These are phyloP conservation scores for Toxotes jaculatrix DNA, from an alignment of 2,113 vertebrate species.

Conservation along the genomic window DNA sequence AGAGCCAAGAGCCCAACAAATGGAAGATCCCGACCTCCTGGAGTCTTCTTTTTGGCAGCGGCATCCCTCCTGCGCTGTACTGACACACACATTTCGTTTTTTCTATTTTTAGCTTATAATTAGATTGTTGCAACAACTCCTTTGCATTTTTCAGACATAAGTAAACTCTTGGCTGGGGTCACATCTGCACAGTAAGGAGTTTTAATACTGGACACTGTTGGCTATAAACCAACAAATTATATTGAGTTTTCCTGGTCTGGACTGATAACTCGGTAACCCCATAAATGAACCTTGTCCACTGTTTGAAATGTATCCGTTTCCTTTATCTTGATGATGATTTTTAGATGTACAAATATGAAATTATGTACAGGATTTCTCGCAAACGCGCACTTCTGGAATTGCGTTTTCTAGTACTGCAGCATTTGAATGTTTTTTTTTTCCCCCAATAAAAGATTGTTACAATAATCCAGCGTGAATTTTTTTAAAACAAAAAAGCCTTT, in stretches of 20 bases:
- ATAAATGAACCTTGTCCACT: too few relatives aligned
- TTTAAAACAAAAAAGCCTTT: not conserved
- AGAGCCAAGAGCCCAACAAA: slow-evolving; percentile 69
- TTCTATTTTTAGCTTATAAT: not conserved
- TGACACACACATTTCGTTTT: slow-evolving; percentile 70
- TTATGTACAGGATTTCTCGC: slow-evolving; percentile 2
- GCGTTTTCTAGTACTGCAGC: not conserved
- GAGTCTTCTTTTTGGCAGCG: slow-evolving; percentile 92
- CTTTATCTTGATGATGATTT: not conserved
- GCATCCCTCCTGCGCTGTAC: slow-evolving; percentile 93
- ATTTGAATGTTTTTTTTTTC: slow-evolving; percentile 2
- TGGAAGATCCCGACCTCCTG: slow-evolving; percentile 96
- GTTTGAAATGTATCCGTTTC: not conserved
- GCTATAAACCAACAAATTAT: not conserved
- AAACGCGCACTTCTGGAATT: slow-evolving; percentile 4
- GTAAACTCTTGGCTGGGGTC: not conserved
- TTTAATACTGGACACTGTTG: not conserved
- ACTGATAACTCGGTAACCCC: not conserved
- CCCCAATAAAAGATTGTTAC: slow-evolving; percentile 33
- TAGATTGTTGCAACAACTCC: not conserved
- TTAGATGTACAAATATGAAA: not conserved
- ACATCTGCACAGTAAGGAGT: not conserved
- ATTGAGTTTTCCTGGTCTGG: not conserved
- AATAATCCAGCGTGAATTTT: slow-evolving; percentile 22
- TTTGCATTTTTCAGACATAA: not conserved